Conservation (phyloP, 2,113 vertebrate species). For the Pungitius pungitius region DNA sequence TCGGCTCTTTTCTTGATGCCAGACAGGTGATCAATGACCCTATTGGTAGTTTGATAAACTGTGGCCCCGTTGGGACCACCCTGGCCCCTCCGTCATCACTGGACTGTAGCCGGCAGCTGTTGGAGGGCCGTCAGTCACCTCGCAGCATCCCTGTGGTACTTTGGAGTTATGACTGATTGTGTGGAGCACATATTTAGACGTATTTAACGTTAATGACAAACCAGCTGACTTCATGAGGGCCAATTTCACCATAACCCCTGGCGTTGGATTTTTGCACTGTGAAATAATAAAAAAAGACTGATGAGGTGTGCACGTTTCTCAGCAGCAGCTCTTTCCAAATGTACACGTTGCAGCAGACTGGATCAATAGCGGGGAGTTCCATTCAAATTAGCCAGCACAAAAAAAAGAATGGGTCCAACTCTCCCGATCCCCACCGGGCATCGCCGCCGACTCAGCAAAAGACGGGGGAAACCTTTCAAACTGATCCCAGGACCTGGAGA, state of each 20-base stretch:
- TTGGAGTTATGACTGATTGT: slow-evolving; percentile 35
- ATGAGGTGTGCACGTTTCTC: not conserved
- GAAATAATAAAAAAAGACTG: not conserved
- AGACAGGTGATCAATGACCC: not conserved
- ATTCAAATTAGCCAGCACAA: slow-evolving; percentile 20
- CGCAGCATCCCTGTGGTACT: slow-evolving; percentile 32
- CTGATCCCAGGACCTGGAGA: not conserved
- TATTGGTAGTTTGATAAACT: slow-evolving; percentile 7
- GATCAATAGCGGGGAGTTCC: slow-evolving; percentile 41
- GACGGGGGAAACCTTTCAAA: not conserved
- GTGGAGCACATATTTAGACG: not conserved
- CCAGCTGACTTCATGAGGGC: not conserved
- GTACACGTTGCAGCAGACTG: slow-evolving; percentile 54
- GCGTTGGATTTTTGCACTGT: too few relatives aligned
- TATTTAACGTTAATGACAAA: not conserved
- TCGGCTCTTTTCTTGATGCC: too few relatives aligned
- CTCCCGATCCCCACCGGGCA: not conserved
- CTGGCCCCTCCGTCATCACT: slow-evolving; percentile 19
- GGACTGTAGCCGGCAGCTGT: slow-evolving; percentile 25
- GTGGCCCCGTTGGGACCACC: not conserved
- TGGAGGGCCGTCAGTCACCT: slow-evolving; percentile 48
- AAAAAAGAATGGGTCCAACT: slow-evolving; percentile 19
- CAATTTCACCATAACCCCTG: not conserved
- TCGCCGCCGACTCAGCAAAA: slow-evolving; percentile 45
- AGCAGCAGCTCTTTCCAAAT: slow-evolving; percentile 28